Conservation (phyloP, 2,113 vertebrate species). For the Gymnobelideus leadbeateri region DNA sequence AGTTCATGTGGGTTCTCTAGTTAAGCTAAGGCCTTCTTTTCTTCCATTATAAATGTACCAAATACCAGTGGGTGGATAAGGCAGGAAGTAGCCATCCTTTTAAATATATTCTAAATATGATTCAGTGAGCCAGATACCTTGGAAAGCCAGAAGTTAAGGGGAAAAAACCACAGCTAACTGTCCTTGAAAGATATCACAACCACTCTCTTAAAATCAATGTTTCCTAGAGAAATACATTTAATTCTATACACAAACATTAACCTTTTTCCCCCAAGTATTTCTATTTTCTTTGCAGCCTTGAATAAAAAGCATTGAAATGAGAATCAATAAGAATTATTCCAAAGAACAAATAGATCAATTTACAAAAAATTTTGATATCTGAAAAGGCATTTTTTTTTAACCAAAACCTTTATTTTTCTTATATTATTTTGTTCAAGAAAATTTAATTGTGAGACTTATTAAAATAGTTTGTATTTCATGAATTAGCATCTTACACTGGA, state of each 20-base stretch:
- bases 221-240: conserved; percentile 31
- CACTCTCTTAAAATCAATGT: conserved; percentile 6
- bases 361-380: background rate
- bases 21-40: background rate
- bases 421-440: background rate
- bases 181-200: conserved; percentile 9
- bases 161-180: background rate
- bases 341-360: background rate
- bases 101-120: background rate
- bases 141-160: background rate
- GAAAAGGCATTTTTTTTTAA: background rate
- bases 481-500: conserved; percentile 11
- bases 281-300: background rate
- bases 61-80: background rate
- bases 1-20: background rate
- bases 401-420: background rate
- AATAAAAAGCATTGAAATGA: conserved; percentile 1
- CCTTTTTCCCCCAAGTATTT: conserved; percentile 18
- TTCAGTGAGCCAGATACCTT: background rate
- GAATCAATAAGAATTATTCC: conserved; percentile 18
- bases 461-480: background rate
- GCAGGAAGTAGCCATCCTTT: conserved; percentile 1
- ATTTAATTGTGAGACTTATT: background rate
- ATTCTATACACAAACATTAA: conserved; percentile 6
- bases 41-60: background rate